Evolutionary conservation across 2,888 invertebrate genomes (phyloP).

Genomic region (Drosophila dives): DNA sequence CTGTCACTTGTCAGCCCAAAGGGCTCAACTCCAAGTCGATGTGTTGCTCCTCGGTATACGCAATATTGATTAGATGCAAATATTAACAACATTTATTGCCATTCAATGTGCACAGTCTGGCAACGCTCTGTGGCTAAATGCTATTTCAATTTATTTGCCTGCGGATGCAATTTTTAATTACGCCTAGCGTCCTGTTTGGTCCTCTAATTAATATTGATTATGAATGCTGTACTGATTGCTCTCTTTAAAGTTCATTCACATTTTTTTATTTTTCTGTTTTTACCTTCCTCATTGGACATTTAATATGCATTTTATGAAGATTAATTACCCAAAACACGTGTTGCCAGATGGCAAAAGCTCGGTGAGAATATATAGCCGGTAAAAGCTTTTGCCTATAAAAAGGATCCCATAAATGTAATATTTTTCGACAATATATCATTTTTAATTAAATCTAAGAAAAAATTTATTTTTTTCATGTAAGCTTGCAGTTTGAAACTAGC

Average conservation of each 20-base stretch:
- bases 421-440: not conserved
- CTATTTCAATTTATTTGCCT: constrained; percentile 47
- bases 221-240: constrained; percentile 22
- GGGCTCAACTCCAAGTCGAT: constrained; percentile 22
- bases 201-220: constrained; percentile 71
- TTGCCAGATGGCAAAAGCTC: constrained; percentile 1
- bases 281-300: constrained; percentile 17
- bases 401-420: not conserved
- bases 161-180: constrained; percentile 58
- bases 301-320: constrained; percentile 60
- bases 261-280: constrained; percentile 7
- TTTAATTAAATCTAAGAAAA: not conserved
- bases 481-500: constrained; percentile 7
- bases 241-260: constrained; percentile 16
- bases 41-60: constrained; percentile 44
- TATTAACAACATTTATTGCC: constrained; percentile 60
- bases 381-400: constrained; percentile 1
- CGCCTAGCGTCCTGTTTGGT: constrained; percentile 14
- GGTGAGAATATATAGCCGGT: not conserved
- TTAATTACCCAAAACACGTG: constrained; percentile 49
- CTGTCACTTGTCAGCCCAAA: constrained; percentile 65
- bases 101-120: constrained; percentile 25
- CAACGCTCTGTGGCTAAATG: constrained; percentile 24
- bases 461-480: not conserved
- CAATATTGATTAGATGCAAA: constrained; percentile 65